phyloP scores from a whole-genome alignment of 2,797 vertebrate species.

The Galagoides demidoff region DNA sequence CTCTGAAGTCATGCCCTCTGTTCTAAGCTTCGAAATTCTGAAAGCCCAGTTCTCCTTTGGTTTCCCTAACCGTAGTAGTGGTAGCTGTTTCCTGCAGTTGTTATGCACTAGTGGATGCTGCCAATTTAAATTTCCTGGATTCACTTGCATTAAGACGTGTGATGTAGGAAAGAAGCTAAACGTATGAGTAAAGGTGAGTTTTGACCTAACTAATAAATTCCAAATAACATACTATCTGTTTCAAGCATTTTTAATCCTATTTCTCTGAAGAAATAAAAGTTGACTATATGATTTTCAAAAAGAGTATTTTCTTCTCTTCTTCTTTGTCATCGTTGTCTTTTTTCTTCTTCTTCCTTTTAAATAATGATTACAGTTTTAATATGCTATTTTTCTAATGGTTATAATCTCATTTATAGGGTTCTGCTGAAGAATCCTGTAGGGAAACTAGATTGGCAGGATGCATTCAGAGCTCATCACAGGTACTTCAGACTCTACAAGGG shows the following conservation, averaged over 20 bases:
- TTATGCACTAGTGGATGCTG: neutral
- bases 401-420: neutral
- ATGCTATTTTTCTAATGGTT: neutral
- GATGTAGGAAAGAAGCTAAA: neutral
- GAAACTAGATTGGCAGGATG: neutral
- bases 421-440: neutral
- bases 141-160: neutral
- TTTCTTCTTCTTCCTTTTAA: neutral
- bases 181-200: neutral
- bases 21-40: neutral
- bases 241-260: neutral
- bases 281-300: neutral
- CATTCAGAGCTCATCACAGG: neutral
- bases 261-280: conserved; percentile 31
- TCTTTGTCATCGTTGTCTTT: neutral
- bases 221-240: neutral
- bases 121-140: neutral
- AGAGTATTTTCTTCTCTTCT: neutral
- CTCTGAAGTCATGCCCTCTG: neutral
- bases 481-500: neutral
- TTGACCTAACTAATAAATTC: neutral
- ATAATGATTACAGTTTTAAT: neutral
- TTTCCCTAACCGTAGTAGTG: neutral
- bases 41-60: neutral
- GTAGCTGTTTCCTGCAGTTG: neutral